Evolutionary conservation across 2,888 invertebrate genomes (phyloP), one percentile per base, ranked within the genome.

Genomic region (Cheiracanthium punctorium): DNA sequence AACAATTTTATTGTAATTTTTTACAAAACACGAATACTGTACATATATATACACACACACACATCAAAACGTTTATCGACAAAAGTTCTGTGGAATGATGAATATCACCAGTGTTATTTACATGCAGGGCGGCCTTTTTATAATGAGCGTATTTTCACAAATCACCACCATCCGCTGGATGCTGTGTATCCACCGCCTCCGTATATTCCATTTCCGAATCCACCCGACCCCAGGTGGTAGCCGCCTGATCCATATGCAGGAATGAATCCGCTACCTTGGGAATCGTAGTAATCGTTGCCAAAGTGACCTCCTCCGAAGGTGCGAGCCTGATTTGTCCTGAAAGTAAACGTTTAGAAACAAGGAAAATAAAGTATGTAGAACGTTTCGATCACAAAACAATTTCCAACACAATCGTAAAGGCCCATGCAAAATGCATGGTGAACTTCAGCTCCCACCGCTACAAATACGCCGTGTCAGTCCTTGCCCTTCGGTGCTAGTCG

Each of bases 251-350:
- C 85, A 52, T 86, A 85, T 5, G 79, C 69, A 14, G 85, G 74
- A 48, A 64, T 58, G 32, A 74, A 69, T 29, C 69, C 70, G 10
- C 69, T 74, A 0, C 74, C 74, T 12, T 85, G 85, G n/a, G 37
- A 41, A 7, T 33, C 28, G 48, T 86, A 80, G 77, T 87, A 87
- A 1, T 80, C 86, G 48, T 81, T 71, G 17, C 86, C 86, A 43
- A 76, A 87, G 48, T 87, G 86, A 0, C 86, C 86, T 17, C 86
- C 86, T 0, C 64, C 43, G 72, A 87, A 87, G 33, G 71, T 70
- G 2, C 52, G 48, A 14, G 72, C 65, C 4, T 33, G 41, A 20
- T 81, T 65, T 7, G 80, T 17, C 5, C 86, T 87, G 67, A 1
- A 72, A 41, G 17, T 12, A 67, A n/a, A 29, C 5, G 17, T 30